Conservation (phyloP, 2,888 invertebrate species). For the Lomographa bimaculata region DNA sequence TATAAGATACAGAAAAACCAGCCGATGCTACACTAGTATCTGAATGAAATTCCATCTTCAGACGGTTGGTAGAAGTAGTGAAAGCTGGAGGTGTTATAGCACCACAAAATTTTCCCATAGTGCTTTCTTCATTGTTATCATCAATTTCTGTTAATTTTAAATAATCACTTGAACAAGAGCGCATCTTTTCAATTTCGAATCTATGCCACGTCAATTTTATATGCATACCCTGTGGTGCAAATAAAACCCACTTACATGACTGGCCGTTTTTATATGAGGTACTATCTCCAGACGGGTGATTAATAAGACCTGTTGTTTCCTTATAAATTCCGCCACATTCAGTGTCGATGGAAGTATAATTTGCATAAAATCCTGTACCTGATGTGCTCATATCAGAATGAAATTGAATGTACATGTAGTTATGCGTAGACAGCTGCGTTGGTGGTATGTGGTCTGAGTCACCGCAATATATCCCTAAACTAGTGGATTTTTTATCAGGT, state of each 20-base stretch:
- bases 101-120: slow-evolving; percentile 88
- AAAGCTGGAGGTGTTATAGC: slow-evolving; percentile 85
- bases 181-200: slow-evolving; percentile 87
- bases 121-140: slow-evolving; percentile 61
- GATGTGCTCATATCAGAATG: slow-evolving; percentile 80
- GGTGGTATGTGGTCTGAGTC: slow-evolving; percentile 77
- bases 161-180: slow-evolving; percentile 85
- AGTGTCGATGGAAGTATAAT: slow-evolving; percentile 87
- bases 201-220: slow-evolving; percentile 89
- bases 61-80: slow-evolving; percentile 85
- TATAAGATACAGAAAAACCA: slow-evolving; percentile 91
- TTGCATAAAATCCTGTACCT: slow-evolving; percentile 89
- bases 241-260: slow-evolving; percentile 89
- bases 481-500: slow-evolving; percentile 83
- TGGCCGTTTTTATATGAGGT: slow-evolving; percentile 67
- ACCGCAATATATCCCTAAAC: slow-evolving; percentile 88
- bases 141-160: slow-evolving; percentile 87
- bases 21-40: slow-evolving; percentile 69
- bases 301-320: slow-evolving; percentile 84
- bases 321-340: slow-evolving; percentile 90
- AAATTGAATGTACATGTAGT: slow-evolving; percentile 88
- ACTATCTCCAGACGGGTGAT: slow-evolving; percentile 77
- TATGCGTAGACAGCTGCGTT: slow-evolving; percentile 86
- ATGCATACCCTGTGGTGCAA: slow-evolving; percentile 86
- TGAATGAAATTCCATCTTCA: slow-evolving; percentile 88